Conservation (phyloP, 2,113 vertebrate species). For the Rhinolophus sinicus region DNA sequence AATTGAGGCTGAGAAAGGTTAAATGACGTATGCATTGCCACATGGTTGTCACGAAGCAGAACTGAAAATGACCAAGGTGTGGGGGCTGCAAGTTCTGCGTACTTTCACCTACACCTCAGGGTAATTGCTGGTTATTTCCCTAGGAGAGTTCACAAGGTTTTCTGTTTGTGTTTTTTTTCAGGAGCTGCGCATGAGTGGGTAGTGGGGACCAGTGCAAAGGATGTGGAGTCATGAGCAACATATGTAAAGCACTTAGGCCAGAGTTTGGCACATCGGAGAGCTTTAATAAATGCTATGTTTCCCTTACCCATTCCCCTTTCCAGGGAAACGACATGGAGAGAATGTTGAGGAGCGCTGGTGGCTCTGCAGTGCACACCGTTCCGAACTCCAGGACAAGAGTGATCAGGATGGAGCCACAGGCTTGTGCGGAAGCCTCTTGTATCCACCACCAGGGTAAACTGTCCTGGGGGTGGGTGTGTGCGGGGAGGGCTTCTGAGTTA, state of each 20-base stretch:
- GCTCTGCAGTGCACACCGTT: not conserved
- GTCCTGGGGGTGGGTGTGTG: not conserved
- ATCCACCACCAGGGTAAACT: not conserved
- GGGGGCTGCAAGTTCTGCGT: not conserved
- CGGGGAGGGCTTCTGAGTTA: not conserved
- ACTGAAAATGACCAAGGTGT: not conserved
- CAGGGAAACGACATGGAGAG: not conserved
- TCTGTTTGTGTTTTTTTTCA: not conserved
- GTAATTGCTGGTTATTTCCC: not conserved
- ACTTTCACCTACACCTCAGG: not conserved
- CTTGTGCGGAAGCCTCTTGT: not conserved
- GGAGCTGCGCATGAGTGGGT: not conserved
- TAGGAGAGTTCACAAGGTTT: not conserved
- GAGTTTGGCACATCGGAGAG: not conserved
- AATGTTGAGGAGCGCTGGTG: not conserved
- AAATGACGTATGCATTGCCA: not conserved
- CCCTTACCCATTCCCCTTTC: not conserved
- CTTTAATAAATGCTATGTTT: not conserved
- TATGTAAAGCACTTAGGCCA: not conserved
- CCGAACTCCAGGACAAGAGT: not conserved
- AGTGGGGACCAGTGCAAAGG: not conserved
- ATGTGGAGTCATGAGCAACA: not conserved
- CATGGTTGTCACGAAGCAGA: conserved; percentile 32
- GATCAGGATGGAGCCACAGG: not conserved
- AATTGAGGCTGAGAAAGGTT: not conserved